Percentiles rank a stretch among this genome's conserved stretches.
phyloP scores from a whole-genome alignment of 2,888 invertebrate species.

The Diadegma fenestrale region DNA sequence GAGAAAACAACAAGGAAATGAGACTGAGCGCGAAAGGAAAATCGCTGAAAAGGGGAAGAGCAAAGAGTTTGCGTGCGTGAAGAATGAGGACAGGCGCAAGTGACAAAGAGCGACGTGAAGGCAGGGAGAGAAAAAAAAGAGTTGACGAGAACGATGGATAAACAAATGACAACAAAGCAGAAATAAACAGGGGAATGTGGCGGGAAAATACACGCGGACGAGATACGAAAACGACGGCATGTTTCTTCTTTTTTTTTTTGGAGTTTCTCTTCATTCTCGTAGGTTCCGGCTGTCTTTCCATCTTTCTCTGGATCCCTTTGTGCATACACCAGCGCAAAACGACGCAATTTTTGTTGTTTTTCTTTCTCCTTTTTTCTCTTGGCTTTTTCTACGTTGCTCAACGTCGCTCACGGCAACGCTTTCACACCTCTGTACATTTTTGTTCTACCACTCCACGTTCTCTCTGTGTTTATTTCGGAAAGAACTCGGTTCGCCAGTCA shows the following conservation, averaged over 20 bases:
- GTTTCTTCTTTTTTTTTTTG: conserved; percentile 54
- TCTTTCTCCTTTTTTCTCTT: not conserved
- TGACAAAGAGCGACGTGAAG: conserved; percentile 37
- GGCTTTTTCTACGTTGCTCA: conserved; percentile 42
- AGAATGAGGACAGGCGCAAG: conserved; percentile 61
- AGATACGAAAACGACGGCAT: conserved; percentile 72
- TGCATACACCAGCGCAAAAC: conserved; percentile 45
- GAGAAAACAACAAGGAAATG: conserved; percentile 67
- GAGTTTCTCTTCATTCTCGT: conserved; percentile 51
- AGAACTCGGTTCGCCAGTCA: conserved; percentile 18
- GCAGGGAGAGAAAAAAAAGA: conserved; percentile 66
- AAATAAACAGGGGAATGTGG: conserved; percentile 83
- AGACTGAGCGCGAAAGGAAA: conserved; percentile 51
- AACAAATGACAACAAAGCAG: conserved; percentile 82
- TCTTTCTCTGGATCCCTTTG: conserved; percentile 42
- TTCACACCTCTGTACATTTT: conserved; percentile 58
- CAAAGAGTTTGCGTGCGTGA: conserved; percentile 46
- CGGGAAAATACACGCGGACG: conserved; percentile 83
- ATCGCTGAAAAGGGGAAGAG: conserved; percentile 63
- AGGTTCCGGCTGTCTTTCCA: conserved; percentile 46
- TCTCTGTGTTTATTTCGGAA: conserved; percentile 34
- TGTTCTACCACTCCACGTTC: conserved; percentile 14
- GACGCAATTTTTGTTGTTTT: conserved; percentile 62
- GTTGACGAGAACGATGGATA: conserved; percentile 80
- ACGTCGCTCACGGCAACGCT: conserved; percentile 58